Evolutionary conservation across 2,797 vertebrate genomes (phyloP).

Genomic region (Microctenopoma stevenorrisi): DNA sequence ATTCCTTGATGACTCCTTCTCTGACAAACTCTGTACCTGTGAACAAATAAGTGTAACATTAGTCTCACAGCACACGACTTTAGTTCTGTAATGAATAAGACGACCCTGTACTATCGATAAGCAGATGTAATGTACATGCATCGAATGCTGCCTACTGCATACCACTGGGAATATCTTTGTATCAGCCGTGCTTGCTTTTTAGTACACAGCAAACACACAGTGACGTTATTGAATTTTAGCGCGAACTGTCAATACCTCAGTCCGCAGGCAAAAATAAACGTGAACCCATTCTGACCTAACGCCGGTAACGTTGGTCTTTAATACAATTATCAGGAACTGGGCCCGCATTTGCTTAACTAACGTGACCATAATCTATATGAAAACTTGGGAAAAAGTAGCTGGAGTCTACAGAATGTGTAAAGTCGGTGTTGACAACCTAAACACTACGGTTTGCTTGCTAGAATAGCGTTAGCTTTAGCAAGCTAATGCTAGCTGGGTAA

Average conservation of each 20-base stretch:
- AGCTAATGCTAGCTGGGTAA: background rate
- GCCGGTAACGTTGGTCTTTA: conserved; percentile 13
- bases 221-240: conserved; percentile 68
- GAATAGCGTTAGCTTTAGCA: conserved; percentile 32
- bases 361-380: background rate
- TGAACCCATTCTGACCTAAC: conserved; percentile 12
- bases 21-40: conserved; percentile 40
- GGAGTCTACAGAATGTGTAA: background rate
- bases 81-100: background rate
- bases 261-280: conserved; percentile 25
- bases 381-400: fast-evolving
- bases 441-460: conserved; percentile 33
- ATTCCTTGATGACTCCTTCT: background rate
- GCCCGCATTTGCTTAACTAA: background rate
- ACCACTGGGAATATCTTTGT: background rate
- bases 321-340: background rate
- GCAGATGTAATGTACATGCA: background rate
- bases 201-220: conserved; percentile 15
- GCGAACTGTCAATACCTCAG: conserved; percentile 53
- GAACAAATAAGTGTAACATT: background rate
- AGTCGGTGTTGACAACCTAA: background rate
- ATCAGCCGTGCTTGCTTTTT: conserved; percentile 7
- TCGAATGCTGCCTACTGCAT: background rate
- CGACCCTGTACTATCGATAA: background rate
- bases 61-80: background rate